These are phyloP conservation scores for Phymatocera aterrima DNA, from an alignment of 2,888 invertebrate species.

Conservation along the genomic window DNA sequence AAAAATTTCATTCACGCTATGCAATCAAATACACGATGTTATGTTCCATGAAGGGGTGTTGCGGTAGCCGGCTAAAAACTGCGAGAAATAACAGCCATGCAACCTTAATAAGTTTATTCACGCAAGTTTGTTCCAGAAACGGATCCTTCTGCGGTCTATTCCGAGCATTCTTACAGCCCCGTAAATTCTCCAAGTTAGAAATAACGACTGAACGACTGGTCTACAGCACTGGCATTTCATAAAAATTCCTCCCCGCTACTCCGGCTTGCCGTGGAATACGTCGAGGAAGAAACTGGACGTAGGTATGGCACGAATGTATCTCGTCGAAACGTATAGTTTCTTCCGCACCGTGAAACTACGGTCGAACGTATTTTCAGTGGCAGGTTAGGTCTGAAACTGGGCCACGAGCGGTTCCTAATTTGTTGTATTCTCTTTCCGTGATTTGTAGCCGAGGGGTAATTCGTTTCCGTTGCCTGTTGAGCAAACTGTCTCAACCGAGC, in stretches of 20 bases:
- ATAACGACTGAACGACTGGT: neutral
- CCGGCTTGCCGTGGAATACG: neutral
- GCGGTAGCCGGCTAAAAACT: too few species aligned
- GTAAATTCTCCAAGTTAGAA: neutral
- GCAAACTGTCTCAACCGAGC: conserved; percentile 39
- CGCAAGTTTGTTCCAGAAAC: too few species aligned
- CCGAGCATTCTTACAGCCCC: neutral
- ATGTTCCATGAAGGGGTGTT: too few species aligned
- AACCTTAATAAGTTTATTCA: too few species aligned
- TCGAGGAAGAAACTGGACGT: neutral
- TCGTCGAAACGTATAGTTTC: conserved; percentile 22
- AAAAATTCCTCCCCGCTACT: neutral
- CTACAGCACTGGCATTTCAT: neutral
- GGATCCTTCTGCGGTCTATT: too few species aligned
- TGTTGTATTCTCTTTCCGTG: conserved; percentile 56
- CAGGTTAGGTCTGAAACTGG: neutral
- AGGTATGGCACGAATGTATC: too few species aligned
- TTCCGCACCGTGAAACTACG: neutral
- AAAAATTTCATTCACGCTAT: neutral
- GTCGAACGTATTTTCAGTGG: conserved; percentile 8
- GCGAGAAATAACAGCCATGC: too few species aligned
- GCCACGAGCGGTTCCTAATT: conserved; percentile 52
- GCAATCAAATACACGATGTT: too few species aligned
- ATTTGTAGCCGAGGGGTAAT: conserved; percentile 63
- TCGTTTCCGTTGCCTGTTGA: conserved; percentile 57